These are phyloP conservation scores for Cotesia glomerata DNA, from an alignment of 1,140 invertebrate species.

Conservation along the genomic window DNA sequence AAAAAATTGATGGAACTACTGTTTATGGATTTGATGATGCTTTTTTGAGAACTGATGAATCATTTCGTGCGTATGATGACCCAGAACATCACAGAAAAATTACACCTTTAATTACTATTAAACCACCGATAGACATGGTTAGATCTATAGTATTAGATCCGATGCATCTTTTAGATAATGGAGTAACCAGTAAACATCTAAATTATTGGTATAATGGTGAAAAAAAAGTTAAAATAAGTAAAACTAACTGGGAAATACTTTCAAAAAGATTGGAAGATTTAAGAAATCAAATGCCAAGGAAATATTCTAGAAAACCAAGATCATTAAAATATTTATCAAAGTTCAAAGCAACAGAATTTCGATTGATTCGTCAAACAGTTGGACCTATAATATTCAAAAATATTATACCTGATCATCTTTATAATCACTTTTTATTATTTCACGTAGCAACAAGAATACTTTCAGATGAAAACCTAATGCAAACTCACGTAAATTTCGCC, in stretches of 20 bases:
- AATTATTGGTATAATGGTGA: neutral
- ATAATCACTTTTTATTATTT: slow-evolving; percentile 28
- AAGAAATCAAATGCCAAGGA: neutral
- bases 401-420: slow-evolving; percentile 5
- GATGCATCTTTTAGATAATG: slow-evolving; percentile 16
- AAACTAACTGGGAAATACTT: neutral
- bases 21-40: too few relatives aligned
- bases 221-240: slow-evolving; percentile 4
- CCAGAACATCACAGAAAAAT: too few relatives aligned
- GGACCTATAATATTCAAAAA: slow-evolving; percentile 19
- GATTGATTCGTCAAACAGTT: slow-evolving; percentile 6
- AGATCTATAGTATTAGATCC: slow-evolving; percentile 8
- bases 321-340: slow-evolving; percentile 4
- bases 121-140: slow-evolving; percentile 18
- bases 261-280: slow-evolving; percentile 9
- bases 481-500: neutral
- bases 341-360: slow-evolving; percentile 24
- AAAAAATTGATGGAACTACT: too few relatives aligned
- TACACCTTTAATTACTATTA: slow-evolving; percentile 13
- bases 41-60: too few relatives aligned
- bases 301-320: slow-evolving; percentile 23
- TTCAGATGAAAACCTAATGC: neutral
- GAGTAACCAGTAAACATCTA: slow-evolving; percentile 17
- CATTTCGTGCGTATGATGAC: too few relatives aligned
- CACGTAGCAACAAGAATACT: slow-evolving; percentile 22